Evolutionary conservation across 2,888 invertebrate genomes (phyloP).

Genomic region (Lydus trimaculatus): DNA sequence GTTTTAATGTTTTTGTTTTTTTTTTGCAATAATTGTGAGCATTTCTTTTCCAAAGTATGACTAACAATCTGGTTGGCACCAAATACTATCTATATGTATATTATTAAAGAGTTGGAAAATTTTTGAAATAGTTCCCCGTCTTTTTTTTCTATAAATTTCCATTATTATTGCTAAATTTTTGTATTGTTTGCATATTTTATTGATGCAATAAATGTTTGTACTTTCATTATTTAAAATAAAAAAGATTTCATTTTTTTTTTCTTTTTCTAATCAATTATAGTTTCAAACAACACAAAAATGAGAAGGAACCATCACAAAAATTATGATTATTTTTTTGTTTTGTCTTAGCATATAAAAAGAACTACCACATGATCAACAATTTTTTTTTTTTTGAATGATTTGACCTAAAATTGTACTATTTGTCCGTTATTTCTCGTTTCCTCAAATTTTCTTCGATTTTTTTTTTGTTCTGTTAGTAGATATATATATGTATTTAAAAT

Average conservation of each 20-base stretch:
- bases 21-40: not conserved
- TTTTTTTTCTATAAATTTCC: too few species aligned
- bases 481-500: too few species aligned
- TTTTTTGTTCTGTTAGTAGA: not conserved
- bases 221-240: not conserved
- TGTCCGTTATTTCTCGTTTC: constrained; percentile 18
- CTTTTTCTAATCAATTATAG: not conserved
- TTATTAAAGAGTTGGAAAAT: not conserved
- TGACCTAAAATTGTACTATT: constrained; percentile 31
- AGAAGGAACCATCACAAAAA: constrained; percentile 28
- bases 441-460: not conserved
- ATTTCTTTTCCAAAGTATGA: not conserved
- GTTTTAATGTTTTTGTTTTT: not conserved
- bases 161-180: not conserved
- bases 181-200: not conserved
- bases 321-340: not conserved
- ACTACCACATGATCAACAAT: not conserved
- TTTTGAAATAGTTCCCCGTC: constrained; percentile 8
- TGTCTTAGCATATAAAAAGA: not conserved
- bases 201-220: not conserved
- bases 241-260: not conserved
- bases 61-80: constrained; percentile 4
- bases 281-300: constrained; percentile 5
- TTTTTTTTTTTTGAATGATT: constrained; percentile 14
- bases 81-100: not conserved